Conservation (phyloP, 2,797 vertebrate species). For the Urophycis tenuis region DNA sequence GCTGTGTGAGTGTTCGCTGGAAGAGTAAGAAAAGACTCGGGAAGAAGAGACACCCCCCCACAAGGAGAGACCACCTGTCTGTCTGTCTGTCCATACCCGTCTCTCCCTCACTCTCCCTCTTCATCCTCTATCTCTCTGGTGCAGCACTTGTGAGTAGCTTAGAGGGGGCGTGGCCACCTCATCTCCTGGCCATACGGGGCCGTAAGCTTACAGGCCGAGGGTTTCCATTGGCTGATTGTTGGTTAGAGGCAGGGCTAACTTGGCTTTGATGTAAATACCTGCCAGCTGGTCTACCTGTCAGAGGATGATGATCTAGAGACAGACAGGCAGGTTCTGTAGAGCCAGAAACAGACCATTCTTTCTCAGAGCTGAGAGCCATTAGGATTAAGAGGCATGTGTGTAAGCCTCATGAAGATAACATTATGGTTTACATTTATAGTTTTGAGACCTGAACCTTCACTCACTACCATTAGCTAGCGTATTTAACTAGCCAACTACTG, state of each 20-base stretch:
- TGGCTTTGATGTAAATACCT: not conserved
- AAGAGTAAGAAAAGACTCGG: slow-evolving; percentile 79
- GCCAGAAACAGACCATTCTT: too few species aligned
- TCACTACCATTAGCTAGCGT: too few species aligned
- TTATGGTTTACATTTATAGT: too few species aligned
- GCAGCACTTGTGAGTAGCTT: not conserved
- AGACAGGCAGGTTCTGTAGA: not conserved
- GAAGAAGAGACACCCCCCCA: slow-evolving; percentile 80
- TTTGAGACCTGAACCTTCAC: too few species aligned
- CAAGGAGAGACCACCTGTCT: slow-evolving; percentile 72
- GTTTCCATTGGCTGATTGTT: not conserved
- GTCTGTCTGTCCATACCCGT: not conserved
- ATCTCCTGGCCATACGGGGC: not conserved
- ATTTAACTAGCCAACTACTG: not conserved
- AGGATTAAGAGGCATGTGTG: not conserved
- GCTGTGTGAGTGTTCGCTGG: slow-evolving; percentile 66
- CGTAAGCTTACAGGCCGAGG: not conserved
- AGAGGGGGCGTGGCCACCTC: not conserved
- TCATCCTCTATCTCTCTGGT: too few species aligned
- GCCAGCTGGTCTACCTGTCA: not conserved
- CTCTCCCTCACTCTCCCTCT: too few species aligned
- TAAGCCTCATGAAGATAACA: not conserved
- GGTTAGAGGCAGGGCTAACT: not conserved
- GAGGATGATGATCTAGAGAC: not conserved
- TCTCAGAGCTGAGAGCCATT: not conserved